These are phyloP conservation scores for Siniperca obscura DNA, from an alignment of 2,797 vertebrate genomes.

Conservation along the genomic window DNA sequence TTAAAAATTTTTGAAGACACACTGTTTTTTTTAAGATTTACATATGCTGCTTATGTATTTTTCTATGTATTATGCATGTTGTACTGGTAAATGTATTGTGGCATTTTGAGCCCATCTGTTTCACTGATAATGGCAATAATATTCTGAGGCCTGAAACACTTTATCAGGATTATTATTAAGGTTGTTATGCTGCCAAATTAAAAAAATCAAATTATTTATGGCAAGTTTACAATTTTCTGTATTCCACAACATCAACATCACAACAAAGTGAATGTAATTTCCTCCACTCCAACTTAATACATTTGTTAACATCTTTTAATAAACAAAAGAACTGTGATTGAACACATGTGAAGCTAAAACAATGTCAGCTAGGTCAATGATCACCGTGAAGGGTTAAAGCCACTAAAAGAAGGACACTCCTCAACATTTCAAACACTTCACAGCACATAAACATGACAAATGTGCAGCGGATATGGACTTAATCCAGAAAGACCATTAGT, in stretches of 20 bases:
- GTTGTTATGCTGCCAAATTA: background rate
- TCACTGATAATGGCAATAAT: background rate
- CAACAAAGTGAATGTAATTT: background rate
- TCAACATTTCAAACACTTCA: background rate
- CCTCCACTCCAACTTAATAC: background rate
- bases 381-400: conserved; percentile 23
- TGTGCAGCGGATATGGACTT: conserved; percentile 47
- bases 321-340: background rate
- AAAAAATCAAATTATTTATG: background rate
- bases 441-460: conserved; percentile 49
- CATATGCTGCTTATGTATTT: background rate
- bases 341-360: background rate
- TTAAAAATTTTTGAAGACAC: too few relatives aligned
- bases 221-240: background rate
- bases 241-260: background rate
- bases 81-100: too few relatives aligned
- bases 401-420: background rate
- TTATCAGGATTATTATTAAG: background rate
- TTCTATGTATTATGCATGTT: background rate
- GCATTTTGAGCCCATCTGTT: background rate
- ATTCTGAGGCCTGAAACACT: background rate
- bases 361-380: background rate
- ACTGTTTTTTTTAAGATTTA: background rate
- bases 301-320: background rate
- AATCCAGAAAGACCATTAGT: conserved; percentile 71